Conservation (phyloP, 2,113 vertebrate species). For the Rhodinocichla rosea region DNA sequence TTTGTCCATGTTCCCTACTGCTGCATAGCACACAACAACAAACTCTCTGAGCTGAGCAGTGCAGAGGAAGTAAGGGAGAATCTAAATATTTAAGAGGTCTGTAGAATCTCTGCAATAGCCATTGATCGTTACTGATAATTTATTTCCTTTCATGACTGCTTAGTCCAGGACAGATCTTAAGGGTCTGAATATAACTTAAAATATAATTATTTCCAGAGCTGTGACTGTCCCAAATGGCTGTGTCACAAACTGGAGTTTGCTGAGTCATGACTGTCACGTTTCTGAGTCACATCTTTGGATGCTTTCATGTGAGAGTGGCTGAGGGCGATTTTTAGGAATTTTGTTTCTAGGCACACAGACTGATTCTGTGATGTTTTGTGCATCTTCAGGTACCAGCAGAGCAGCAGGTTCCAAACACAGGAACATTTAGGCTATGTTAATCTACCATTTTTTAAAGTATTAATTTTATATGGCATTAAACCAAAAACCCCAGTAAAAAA, state of each 20-base stretch:
- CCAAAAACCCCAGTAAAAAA: not conserved
- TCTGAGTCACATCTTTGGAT: not conserved
- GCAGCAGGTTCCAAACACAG: not conserved
- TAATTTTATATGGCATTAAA: not conserved
- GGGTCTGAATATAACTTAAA: not conserved
- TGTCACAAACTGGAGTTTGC: not conserved
- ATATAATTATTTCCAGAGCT: not conserved
- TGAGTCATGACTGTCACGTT: not conserved
- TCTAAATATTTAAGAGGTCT: not conserved
- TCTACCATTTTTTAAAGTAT: not conserved
- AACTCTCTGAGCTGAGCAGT: not conserved
- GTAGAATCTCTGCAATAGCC: not conserved
- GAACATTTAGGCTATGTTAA: not conserved
- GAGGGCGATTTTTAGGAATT: not conserved
- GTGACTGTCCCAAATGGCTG: not conserved
- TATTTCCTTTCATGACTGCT: not conserved
- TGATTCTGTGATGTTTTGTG: not conserved
- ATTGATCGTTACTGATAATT: rapidly evolving
- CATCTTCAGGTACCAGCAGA: not conserved
- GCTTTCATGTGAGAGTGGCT: not conserved
- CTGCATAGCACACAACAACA: not conserved
- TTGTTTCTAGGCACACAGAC: not conserved
- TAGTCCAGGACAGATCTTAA: not conserved
- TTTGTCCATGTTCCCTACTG: not conserved
- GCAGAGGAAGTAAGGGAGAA: not conserved